Conservation (phyloP, 1,140 invertebrate species). For the Drosophila lowei region DNA sequence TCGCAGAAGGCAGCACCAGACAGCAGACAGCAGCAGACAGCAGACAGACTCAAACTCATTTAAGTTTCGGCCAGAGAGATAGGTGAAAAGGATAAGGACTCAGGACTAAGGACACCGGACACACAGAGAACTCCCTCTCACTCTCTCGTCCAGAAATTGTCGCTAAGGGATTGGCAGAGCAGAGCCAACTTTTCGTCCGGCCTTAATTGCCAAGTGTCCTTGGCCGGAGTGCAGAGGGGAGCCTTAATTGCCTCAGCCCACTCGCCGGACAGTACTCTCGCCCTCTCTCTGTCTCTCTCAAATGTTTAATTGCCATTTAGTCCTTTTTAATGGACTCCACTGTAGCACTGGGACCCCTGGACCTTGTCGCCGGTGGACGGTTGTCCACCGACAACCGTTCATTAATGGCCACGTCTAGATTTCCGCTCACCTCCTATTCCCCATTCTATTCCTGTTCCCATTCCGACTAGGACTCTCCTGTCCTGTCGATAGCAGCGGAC, state of each 20-base stretch:
- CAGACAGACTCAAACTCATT: constrained; percentile 60
- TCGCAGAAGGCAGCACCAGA: constrained; percentile 42
- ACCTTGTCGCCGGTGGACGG: constrained; percentile 4
- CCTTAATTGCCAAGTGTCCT: constrained; percentile 79
- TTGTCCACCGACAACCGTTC: constrained; percentile 38
- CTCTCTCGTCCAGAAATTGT: constrained; percentile 38
- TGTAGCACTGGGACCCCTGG: constrained; percentile 28
- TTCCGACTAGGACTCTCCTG: constrained; percentile 22
- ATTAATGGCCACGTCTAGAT: constrained; percentile 74
- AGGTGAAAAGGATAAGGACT: constrained; percentile 75
- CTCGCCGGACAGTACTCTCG: too few relatives aligned
- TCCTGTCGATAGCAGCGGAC: constrained; percentile 28
- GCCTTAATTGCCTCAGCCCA: constrained; percentile 63
- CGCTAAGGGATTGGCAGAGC: constrained; percentile 51
- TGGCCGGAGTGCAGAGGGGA: constrained; percentile 62
- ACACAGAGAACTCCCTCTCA: not conserved
- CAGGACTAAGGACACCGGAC: constrained; percentile 1
- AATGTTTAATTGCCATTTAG: constrained; percentile 82
- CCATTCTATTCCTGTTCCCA: constrained; percentile 47
- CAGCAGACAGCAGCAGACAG: constrained; percentile 20
- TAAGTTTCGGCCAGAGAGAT: constrained; percentile 67
- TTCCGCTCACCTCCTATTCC: constrained; percentile 68
- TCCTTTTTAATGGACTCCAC: constrained; percentile 79
- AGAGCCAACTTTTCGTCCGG: constrained; percentile 69
- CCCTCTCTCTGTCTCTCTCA: constrained; percentile 36